Conservation (phyloP, 2,113 vertebrate genomes). For the Tachysurus vachellii region DNA sequence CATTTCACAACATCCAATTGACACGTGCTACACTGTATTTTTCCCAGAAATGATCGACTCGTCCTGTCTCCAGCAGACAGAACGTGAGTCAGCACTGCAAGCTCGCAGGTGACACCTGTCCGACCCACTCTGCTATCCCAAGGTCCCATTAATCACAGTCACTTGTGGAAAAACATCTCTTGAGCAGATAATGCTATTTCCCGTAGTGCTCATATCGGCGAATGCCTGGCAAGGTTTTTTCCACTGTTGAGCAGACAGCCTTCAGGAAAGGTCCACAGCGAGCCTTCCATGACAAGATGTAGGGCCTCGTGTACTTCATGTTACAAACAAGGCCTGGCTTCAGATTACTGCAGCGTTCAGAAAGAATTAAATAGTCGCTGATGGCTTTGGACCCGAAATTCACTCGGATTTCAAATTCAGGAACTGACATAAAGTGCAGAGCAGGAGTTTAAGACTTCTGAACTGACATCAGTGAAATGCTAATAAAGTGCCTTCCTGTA, state of each 20-base stretch:
- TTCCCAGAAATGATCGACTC: background rate
- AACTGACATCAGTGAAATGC: conserved; percentile 41
- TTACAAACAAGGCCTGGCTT: conserved; percentile 50
- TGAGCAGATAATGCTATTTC: conserved; percentile 32
- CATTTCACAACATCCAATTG: background rate
- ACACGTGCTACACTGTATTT: background rate
- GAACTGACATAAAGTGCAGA: conserved; percentile 27
- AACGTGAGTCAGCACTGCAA: background rate
- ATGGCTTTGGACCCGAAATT: conserved; percentile 31
- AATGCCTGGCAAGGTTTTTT: conserved; percentile 52
- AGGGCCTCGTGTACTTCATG: conserved; percentile 38
- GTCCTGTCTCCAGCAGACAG: background rate
- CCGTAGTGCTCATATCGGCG: conserved; percentile 43
- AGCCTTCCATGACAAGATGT: conserved; percentile 38
- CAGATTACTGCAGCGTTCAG: conserved; percentile 31
- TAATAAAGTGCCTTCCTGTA: conserved; percentile 39
- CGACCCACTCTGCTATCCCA: conserved; percentile 43
- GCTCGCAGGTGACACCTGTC: conserved; percentile 38
- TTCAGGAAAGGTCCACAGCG: conserved; percentile 52
- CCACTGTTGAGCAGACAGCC: conserved; percentile 53
- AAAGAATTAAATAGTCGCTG: conserved; percentile 16
- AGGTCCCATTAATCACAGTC: conserved; percentile 42
- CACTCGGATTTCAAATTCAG: conserved; percentile 40
- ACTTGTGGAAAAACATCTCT: conserved; percentile 26
- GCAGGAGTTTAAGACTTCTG: conserved; percentile 24